These are phyloP conservation scores for Indicator indicator DNA, from an alignment of 2,113 vertebrate genomes.

Conservation along the genomic window DNA sequence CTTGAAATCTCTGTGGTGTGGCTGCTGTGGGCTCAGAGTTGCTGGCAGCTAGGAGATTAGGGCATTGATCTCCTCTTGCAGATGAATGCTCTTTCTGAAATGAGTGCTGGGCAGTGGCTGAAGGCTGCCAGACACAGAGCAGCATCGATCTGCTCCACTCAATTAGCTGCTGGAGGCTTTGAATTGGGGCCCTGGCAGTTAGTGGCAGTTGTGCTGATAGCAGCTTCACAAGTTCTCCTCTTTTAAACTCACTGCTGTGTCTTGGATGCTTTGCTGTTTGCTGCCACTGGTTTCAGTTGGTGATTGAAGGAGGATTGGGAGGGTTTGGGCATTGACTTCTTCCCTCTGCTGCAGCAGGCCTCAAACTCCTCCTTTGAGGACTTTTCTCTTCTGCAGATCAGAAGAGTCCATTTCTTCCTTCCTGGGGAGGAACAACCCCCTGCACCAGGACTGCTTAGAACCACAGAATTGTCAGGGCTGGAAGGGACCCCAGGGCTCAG, in stretches of 20 bases:
- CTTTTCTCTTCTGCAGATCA: fast-evolving
- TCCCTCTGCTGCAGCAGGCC: neutral
- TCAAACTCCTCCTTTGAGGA: neutral
- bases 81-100: neutral
- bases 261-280: neutral
- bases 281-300: neutral
- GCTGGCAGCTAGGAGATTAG: neutral
- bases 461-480: too few species aligned
- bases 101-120: neutral
- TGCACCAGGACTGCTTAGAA: too few species aligned
- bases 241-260: fast-evolving
- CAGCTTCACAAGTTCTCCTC: neutral
- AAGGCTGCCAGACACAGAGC: neutral
- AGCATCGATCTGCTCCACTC: neutral
- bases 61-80: neutral
- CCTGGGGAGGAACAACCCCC: too few species aligned
- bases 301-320: neutral
- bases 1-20: neutral
- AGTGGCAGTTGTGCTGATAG: fast-evolving
- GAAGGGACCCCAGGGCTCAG: too few species aligned
- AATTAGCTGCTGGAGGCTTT: neutral
- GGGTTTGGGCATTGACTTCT: neutral
- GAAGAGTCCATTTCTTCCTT: neutral
- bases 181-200: neutral
- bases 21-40: neutral